These are phyloP conservation scores for Drosophila pseudoobscura DNA, from an alignment of 1,140 invertebrate species.

Conservation along the genomic window DNA sequence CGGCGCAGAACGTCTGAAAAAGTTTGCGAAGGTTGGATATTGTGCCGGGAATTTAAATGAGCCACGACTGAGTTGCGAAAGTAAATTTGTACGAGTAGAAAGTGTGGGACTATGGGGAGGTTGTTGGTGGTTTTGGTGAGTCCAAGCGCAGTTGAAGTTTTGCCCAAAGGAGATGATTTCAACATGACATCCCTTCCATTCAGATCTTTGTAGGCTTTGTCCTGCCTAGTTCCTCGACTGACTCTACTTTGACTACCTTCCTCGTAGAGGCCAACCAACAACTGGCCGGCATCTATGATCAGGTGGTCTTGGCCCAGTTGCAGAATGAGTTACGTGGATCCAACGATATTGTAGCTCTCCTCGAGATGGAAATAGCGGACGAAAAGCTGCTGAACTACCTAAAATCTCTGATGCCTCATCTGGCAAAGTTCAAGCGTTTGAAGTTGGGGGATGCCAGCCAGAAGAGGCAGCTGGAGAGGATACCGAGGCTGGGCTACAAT, in stretches of 20 bases:
- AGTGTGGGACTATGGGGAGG: constrained; percentile 41
- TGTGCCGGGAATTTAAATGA: constrained; percentile 47
- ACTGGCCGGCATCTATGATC: constrained; percentile 61
- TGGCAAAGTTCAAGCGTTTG: constrained; percentile 57
- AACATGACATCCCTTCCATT: not conserved
- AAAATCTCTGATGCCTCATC: constrained; percentile 13
- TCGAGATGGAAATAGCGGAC: constrained; percentile 60
- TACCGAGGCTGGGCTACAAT: constrained; percentile 60
- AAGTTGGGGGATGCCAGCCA: constrained; percentile 40
- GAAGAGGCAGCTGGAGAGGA: constrained; percentile 39
- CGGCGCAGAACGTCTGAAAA: constrained; percentile 36
- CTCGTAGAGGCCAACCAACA: constrained; percentile 54
- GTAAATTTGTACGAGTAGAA: constrained; percentile 15
- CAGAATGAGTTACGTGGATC: constrained; percentile 60
- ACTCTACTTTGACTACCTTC: constrained; percentile 42
- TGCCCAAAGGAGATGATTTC: not conserved
- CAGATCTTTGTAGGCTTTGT: not conserved
- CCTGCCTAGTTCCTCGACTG: not conserved
- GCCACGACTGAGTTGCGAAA: constrained; percentile 19
- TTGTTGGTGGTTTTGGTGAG: constrained; percentile 40
- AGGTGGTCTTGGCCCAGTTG: constrained; percentile 55
- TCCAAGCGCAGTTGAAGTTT: not conserved
- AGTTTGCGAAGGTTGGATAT: not conserved
- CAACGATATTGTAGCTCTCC: constrained; percentile 49
- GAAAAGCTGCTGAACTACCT: constrained; percentile 55